phyloP scores from a whole-genome alignment of 2,797 vertebrate species.

The Notamacropus eugenii region DNA sequence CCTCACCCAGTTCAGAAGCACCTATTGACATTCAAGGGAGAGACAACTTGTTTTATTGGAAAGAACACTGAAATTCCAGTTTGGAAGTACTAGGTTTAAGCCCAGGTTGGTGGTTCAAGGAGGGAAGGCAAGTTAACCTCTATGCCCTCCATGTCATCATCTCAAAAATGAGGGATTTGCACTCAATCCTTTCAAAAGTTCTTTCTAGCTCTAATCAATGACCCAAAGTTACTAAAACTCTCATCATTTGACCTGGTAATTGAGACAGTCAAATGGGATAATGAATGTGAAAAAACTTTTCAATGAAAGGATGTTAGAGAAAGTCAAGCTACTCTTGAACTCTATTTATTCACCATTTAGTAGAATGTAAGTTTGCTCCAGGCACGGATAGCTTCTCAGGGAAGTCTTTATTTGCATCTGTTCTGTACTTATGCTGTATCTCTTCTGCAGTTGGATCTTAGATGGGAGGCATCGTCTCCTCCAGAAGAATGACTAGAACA shows the following conservation, averaged over 20 bases:
- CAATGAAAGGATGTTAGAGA: not conserved
- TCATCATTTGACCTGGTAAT: not conserved
- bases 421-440: not conserved
- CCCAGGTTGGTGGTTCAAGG: not conserved
- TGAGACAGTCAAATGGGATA: not conserved
- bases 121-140: not conserved
- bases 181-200: not conserved
- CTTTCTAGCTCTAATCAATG: not conserved
- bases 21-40: constrained; percentile 6
- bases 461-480: not conserved
- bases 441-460: not conserved
- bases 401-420: not conserved
- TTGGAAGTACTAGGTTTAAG: not conserved
- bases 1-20: constrained; percentile 23
- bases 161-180: not conserved
- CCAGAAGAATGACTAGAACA: not conserved
- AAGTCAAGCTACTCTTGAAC: not conserved
- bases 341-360: not conserved
- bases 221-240: not conserved
- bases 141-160: not conserved
- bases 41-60: not conserved
- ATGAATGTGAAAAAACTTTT: not conserved
- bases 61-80: not conserved
- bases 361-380: not conserved
- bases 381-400: not conserved